Percentiles rank a stretch among this genome's conserved stretches.
Evolutionary conservation across 1,140 invertebrate genomes (phyloP).

Genomic region (Drosophila mayri): DNA sequence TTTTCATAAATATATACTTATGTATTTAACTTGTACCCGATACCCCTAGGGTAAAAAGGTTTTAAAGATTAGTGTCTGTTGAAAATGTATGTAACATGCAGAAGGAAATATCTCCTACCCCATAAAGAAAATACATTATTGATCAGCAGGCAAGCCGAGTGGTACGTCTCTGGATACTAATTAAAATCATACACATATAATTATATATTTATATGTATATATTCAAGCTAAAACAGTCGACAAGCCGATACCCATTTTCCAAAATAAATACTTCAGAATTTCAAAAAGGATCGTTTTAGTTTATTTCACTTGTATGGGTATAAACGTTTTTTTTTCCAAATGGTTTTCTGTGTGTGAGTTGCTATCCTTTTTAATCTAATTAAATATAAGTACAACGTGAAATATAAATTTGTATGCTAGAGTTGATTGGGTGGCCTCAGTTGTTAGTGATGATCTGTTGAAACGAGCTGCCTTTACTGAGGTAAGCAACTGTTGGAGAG

Average conservation of each 20-base stretch:
- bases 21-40: no score
- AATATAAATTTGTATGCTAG: slow-evolving; percentile 77
- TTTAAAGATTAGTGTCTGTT: no score
- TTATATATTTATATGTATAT: no score
- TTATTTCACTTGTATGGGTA: slow-evolving; percentile 64
- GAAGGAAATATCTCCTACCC: no score
- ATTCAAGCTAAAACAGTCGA: no score
- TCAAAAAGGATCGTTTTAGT: slow-evolving; percentile 57
- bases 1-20: no score
- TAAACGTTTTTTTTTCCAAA: slow-evolving; percentile 59
- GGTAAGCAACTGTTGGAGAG: slow-evolving; percentile 69
- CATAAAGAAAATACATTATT: no score
- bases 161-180: no score
- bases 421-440: slow-evolving; percentile 61
- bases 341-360: slow-evolving; percentile 31
- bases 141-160: no score
- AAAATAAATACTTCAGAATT: slow-evolving; percentile 4
- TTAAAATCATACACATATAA: no score
- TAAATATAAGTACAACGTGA: slow-evolving; percentile 67
- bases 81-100: no score
- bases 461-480: slow-evolving; percentile 37
- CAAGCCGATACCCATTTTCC: neutral
- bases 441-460: slow-evolving; percentile 45
- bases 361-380: slow-evolving; percentile 58
- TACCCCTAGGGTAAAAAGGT: no score